phyloP scores from a whole-genome alignment of 2,888 invertebrate species.

The Tipula vernalis region DNA sequence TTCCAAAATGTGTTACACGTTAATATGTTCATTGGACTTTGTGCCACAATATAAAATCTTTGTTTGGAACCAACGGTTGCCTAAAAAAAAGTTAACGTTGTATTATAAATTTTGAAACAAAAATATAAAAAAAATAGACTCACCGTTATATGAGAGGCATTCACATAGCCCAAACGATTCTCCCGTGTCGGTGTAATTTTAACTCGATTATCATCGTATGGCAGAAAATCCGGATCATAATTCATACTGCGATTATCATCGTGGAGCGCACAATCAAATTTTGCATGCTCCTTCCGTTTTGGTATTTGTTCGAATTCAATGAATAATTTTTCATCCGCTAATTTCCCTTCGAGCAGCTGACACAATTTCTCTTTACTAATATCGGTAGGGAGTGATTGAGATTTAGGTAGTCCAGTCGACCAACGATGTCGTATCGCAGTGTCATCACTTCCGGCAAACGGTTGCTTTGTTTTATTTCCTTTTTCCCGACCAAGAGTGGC shows the following conservation, averaged over 20 bases:
- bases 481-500: constrained; percentile 57
- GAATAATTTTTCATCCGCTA: constrained; percentile 60
- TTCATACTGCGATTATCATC: constrained; percentile 49
- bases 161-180: constrained; percentile 82
- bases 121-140: constrained; percentile 15
- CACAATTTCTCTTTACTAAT: constrained; percentile 70
- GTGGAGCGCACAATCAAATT: constrained; percentile 57
- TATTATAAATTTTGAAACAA: background rate
- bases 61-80: constrained; percentile 71
- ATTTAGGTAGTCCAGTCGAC: constrained; percentile 58
- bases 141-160: constrained; percentile 83
- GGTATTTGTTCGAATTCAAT: constrained; percentile 80
- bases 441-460: constrained; percentile 30
- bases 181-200: constrained; percentile 66
- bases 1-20: constrained; percentile 63
- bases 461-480: constrained; percentile 36
- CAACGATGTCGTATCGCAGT: constrained; percentile 49
- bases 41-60: constrained; percentile 67
- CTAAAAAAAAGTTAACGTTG: constrained; percentile 33
- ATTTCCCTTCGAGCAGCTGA: constrained; percentile 50
- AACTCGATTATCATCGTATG: constrained; percentile 84
- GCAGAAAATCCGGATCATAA: constrained; percentile 50
- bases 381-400: constrained; percentile 58
- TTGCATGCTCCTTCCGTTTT: constrained; percentile 55
- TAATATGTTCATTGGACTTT: constrained; percentile 29